Base-by-base conservation (phyloP, 92 coral and sea anemone genomes). In the Porites divaricata region DNA sequence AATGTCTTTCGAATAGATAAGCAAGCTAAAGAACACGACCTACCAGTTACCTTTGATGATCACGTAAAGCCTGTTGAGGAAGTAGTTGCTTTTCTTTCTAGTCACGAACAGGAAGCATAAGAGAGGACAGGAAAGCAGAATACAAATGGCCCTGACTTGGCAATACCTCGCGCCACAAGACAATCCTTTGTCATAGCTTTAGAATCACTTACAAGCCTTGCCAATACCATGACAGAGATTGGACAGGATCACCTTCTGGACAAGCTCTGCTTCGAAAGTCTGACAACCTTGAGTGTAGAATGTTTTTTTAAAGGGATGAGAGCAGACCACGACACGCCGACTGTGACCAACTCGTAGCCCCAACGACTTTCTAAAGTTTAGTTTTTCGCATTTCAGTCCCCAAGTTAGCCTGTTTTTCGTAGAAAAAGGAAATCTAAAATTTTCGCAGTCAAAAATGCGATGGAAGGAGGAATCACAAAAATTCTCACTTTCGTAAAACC, bases 251-350 rank as follows among this genome's bases (percentile, higher is more conserved):
- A 67, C 83, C 70, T 85, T 25, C 67, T 68, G 6, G 78, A 85
- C 58, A 51, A 9, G 8, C 23, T 76, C 21, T 22, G 10, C 9
- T 83, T 83, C 0, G 75, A 35, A 57, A 84, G 84, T 49, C 22
- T 84, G 56, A 85, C 85, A 63, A 85, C 85, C 21, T 49, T 78
- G n/a, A 45, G 78, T 8, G 72, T 85, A 48, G 78, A 85, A 61
- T 22, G 78, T 61, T 78, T 54, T 71, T 86, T 86, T 53, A 86
- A 86, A 62, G 80, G 79, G 8, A 86, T 86, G 89, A 24, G 86
- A 21, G 89, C 86, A 52, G 86, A 79, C 80, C 85, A 86, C 73
- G 80, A 86, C 69, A 86, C 79, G 85, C 89, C 86, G 8, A 85
- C 88, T 17, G 84, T 85, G n/a, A n/a, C n/a, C n/a, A n/a, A n/a